A percentile compares a stretch with the other conserved stretches of the same genome.
Evolutionary conservation across 2,113 vertebrate genomes (phyloP).

Genomic region (Python bivittatus): DNA sequence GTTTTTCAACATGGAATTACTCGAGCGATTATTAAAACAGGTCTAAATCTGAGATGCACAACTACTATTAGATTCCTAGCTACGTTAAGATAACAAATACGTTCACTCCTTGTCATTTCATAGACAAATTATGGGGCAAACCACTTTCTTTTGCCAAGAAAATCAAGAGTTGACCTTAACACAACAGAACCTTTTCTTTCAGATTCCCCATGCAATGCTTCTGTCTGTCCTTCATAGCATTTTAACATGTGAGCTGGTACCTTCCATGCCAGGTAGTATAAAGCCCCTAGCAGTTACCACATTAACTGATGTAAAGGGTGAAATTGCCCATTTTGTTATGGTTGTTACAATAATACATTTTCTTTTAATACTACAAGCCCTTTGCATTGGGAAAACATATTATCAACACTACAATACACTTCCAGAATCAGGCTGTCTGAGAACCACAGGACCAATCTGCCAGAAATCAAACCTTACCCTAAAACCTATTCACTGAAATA

Average conservation of each 20-base stretch:
- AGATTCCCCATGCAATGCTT: not conserved
- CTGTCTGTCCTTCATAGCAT: not conserved
- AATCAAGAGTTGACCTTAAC: no score
- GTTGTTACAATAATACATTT: not conserved
- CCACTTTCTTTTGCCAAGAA: not conserved
- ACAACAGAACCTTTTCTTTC: not conserved
- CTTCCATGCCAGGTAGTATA: not conserved
- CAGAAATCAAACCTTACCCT: not conserved
- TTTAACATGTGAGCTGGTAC: not conserved
- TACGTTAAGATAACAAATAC: not conserved
- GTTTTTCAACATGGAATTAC: not conserved
- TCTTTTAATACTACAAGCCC: not conserved
- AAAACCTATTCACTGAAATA: conserved; percentile 17
- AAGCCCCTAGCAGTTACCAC: not conserved
- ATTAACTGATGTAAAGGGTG: no score
- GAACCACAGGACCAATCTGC: not conserved
- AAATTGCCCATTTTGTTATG: not conserved
- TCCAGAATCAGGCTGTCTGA: not conserved
- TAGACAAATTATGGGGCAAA: not conserved
- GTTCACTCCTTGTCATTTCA: not conserved
- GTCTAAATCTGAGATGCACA: not conserved
- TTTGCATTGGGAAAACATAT: not conserved
- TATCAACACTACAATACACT: not conserved
- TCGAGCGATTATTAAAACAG: not conserved
- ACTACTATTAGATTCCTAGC: not conserved